phyloP scores from a whole-genome alignment of 2,113 vertebrate species.

The Gobiocypris rarus region DNA sequence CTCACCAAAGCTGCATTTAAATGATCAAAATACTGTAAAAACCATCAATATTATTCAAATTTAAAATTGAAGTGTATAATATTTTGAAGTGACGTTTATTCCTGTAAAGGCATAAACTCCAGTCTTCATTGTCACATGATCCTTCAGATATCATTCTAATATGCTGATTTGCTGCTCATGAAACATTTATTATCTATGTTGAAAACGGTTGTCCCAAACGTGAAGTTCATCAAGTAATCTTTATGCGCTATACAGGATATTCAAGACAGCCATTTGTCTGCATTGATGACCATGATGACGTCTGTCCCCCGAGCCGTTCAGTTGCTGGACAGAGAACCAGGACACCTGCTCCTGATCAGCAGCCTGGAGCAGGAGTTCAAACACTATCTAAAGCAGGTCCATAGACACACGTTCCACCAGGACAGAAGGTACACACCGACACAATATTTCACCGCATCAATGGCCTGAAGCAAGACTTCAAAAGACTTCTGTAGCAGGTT shows the following conservation, averaged over 20 bases:
- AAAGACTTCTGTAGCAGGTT: slow-evolving; percentile 7
- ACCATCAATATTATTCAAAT: too few species aligned
- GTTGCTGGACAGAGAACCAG: slow-evolving; percentile 75
- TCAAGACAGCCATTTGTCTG: slow-evolving; percentile 71
- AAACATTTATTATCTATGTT: too few species aligned
- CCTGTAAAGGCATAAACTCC: too few species aligned
- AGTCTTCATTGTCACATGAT: too few species aligned
- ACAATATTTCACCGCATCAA: slow-evolving; percentile 1
- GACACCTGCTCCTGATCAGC: slow-evolving; percentile 69
- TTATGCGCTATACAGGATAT: slow-evolving; percentile 70
- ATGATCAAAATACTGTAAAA: too few species aligned
- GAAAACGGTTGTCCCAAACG: too few species aligned
- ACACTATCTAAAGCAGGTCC: slow-evolving; percentile 74
- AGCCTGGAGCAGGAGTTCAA: slow-evolving; percentile 78
- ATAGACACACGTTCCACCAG: slow-evolving; percentile 72
- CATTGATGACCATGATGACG: slow-evolving; percentile 71
- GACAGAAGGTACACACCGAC: slow-evolving; percentile 68
- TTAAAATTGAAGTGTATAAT: too few species aligned
- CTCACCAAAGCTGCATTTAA: too few species aligned
- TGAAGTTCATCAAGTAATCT: not conserved
- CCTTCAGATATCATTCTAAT: too few species aligned
- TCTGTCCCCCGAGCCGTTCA: slow-evolving; percentile 77
- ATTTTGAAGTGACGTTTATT: too few species aligned
- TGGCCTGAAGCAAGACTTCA: slow-evolving; percentile 3
- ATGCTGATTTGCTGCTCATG: too few species aligned